These are phyloP conservation scores for Enteromius mattozi DNA, from an alignment of 2,797 vertebrate species.

Conservation along the genomic window DNA sequence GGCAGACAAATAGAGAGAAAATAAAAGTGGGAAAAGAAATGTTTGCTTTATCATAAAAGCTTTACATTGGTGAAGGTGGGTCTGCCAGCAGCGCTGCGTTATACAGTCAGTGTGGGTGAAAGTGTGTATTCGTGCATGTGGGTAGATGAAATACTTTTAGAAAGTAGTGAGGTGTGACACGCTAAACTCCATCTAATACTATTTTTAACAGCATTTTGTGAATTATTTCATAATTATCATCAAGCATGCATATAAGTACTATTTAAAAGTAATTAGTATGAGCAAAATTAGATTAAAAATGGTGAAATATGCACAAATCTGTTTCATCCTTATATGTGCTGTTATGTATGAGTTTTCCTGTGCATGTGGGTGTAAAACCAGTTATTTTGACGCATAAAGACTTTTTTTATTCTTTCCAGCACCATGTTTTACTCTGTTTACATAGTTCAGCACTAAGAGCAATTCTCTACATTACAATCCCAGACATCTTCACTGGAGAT, in stretches of 20 bases:
- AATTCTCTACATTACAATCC: slow-evolving; percentile 33
- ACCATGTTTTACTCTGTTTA: slow-evolving; percentile 31
- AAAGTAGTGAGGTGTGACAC: not conserved
- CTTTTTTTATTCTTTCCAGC: slow-evolving; percentile 10
- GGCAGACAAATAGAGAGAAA: slow-evolving; percentile 2
- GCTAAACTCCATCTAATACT: not conserved
- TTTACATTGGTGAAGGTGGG: not conserved
- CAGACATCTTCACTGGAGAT: slow-evolving; percentile 12
- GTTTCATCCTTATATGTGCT: not conserved
- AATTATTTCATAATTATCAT: not conserved
- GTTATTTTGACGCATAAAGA: slow-evolving; percentile 40
- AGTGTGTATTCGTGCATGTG: not conserved
- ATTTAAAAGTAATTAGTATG: not conserved
- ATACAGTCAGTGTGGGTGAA: not conserved
- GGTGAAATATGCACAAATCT: too few species aligned
- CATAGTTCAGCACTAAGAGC: slow-evolving; percentile 31
- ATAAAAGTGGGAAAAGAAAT: slow-evolving; percentile 26
- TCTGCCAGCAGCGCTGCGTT: not conserved
- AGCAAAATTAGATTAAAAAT: not conserved
- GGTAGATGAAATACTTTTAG: not conserved
- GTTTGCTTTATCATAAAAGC: slow-evolving; percentile 50
- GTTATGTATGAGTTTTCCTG: not conserved
- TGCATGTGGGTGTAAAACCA: not conserved
- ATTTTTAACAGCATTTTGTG: not conserved
- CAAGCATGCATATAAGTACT: slow-evolving; percentile 3